Evolutionary conservation across 2,797 vertebrate species (phyloP).

Genomic region (Anabacerthia variegaticeps): DNA sequence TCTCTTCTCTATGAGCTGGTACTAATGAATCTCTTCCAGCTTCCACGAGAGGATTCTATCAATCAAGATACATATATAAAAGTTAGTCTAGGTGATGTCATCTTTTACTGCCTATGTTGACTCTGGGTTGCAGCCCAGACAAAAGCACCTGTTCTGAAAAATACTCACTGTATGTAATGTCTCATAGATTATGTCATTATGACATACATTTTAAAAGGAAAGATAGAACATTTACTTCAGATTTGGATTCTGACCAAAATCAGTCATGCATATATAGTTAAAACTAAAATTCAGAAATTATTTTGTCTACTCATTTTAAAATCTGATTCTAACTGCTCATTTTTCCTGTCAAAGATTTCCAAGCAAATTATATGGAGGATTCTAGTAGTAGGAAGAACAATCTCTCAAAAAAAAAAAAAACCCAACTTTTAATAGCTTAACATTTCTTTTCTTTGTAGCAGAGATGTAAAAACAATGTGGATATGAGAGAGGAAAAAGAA

Average conservation of each 20-base stretch:
- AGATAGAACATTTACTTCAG: background rate
- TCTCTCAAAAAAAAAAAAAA: background rate
- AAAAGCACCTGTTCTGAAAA: background rate
- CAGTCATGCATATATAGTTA: background rate
- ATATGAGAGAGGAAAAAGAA: background rate
- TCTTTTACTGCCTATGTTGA: background rate
- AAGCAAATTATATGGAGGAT: background rate
- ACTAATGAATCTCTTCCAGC: background rate
- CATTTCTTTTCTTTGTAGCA: background rate
- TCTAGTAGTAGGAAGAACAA: background rate
- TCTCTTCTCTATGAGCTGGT: background rate
- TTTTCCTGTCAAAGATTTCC: background rate
- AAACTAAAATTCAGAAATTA: background rate
- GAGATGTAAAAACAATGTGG: accelerated
- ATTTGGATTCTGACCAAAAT: background rate
- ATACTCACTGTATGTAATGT: background rate
- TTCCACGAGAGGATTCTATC: background rate
- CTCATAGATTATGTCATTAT: background rate
- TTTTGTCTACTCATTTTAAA: background rate
- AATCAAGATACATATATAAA: background rate
- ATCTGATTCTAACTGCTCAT: background rate
- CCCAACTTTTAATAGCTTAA: background rate
- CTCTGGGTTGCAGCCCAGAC: background rate
- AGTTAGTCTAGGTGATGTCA: background rate
- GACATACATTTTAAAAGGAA: background rate